phyloP scores from a whole-genome alignment of 2,113 vertebrate species.

The Oncorhynchus mykiss region DNA sequence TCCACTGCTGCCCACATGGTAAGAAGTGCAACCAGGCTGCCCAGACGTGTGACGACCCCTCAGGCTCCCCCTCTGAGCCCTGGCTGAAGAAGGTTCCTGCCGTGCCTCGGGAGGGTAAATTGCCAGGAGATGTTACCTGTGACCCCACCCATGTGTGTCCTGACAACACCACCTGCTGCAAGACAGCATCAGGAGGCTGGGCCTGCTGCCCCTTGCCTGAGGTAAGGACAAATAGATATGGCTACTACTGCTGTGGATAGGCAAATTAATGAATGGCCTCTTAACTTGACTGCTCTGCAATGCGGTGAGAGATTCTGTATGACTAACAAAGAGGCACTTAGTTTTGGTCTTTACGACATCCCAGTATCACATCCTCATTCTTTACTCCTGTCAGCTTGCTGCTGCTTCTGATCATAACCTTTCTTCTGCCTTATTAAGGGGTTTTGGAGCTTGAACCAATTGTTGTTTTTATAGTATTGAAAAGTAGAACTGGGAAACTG shows the following conservation, averaged over 20 bases:
- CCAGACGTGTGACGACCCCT: neutral
- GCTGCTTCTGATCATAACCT: neutral
- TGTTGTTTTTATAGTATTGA: neutral
- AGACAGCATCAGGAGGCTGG: constrained; percentile 39
- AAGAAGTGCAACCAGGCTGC: constrained; percentile 37
- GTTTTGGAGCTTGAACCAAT: neutral
- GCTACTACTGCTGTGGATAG: neutral
- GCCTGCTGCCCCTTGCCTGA: constrained; percentile 61
- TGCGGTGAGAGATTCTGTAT: neutral
- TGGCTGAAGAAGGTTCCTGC: constrained; percentile 59
- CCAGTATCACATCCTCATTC: neutral
- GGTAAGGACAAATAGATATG: neutral
- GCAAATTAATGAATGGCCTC: neutral
- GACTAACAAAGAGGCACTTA: neutral
- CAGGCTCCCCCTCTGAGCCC: constrained; percentile 23
- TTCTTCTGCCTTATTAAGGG: neutral
- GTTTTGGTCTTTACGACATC: too few relatives aligned
- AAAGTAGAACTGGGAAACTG: too few relatives aligned
- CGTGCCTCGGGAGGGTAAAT: neutral
- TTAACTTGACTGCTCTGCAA: neutral
- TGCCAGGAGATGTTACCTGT: constrained; percentile 30
- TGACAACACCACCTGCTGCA: constrained; percentile 70
- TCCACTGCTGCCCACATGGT: constrained; percentile 59
- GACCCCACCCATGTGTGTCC: constrained; percentile 66
- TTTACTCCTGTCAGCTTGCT: neutral